These are phyloP conservation scores for Drosophila kohkoa DNA, from an alignment of 1,140 invertebrate species.

Conservation along the genomic window DNA sequence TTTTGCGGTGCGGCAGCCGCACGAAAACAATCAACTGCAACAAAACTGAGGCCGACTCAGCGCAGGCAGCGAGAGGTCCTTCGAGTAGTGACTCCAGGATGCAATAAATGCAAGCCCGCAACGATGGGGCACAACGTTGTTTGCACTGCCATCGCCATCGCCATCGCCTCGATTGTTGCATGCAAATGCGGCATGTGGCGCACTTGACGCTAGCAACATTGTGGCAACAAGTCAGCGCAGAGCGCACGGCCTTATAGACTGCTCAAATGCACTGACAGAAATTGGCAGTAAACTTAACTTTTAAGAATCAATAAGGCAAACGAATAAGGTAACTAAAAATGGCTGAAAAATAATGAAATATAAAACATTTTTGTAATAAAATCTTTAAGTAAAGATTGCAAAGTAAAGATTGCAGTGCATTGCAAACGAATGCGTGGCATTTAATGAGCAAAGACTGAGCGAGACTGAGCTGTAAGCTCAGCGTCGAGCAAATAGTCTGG, in stretches of 20 bases:
- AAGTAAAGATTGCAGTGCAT: conserved; percentile 29
- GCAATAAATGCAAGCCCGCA: conserved; percentile 48
- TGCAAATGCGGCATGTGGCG: conserved; percentile 68
- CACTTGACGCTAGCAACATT: conserved; percentile 54
- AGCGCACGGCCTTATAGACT: conserved; percentile 10
- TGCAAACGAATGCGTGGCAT: conserved; percentile 44
- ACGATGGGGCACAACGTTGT: conserved; percentile 31
- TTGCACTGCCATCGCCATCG: conserved; percentile 41
- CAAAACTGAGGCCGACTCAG: conserved; percentile 43
- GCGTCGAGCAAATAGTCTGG: conserved; percentile 44
- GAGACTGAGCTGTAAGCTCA: background rate
- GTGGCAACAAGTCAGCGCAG: conserved; percentile 61
- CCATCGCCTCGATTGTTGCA: conserved; percentile 56
- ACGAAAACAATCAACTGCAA: conserved; percentile 75
- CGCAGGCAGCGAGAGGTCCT: conserved; percentile 12
- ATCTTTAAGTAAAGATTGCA: background rate
- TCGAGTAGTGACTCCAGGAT: conserved; percentile 18
- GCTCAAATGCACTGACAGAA: conserved; percentile 17
- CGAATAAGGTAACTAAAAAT: background rate
- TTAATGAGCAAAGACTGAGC: conserved; percentile 61
- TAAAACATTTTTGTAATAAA: background rate
- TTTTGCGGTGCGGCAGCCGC: conserved; percentile 62
- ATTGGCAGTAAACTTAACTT: background rate
- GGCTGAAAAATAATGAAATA: no score
- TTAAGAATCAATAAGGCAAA: background rate